Evolutionary conservation across 2,797 vertebrate species (phyloP).

Genomic region (Harpagifer antarcticus): DNA sequence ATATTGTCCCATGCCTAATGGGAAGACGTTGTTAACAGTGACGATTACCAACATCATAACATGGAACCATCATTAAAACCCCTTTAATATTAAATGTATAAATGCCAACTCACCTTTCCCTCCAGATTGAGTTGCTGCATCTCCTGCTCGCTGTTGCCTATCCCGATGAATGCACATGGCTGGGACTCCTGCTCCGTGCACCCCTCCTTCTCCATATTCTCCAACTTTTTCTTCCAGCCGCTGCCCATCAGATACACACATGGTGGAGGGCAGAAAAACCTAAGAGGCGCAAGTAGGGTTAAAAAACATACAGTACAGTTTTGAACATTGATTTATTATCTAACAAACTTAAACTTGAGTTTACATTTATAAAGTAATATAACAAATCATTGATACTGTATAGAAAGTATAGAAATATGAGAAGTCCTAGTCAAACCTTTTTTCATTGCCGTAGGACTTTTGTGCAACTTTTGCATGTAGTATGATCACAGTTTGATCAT

Average conservation of each 20-base stretch:
- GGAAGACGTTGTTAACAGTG: not conserved
- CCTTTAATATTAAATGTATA: not conserved
- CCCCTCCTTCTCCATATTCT: constrained; percentile 96
- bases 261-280: constrained; percentile 98
- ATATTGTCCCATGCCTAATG: not conserved
- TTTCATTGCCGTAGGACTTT: constrained; percentile 98
- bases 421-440: constrained; percentile 86
- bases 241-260: constrained; percentile 99
- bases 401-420: not conserved
- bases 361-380: no score
- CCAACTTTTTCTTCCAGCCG: constrained; percentile 99
- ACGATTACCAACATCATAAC: not conserved
- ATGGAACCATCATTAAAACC: not conserved
- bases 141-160: constrained; percentile 99
- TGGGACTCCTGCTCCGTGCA: constrained; percentile 97
- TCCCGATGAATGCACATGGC: constrained; percentile 97
- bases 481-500: constrained; percentile 97
- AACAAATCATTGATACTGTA: no score
- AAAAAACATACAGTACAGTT: not conserved
- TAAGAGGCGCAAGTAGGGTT: constrained; percentile 51
- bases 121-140: constrained; percentile 99
- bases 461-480: constrained; percentile 98
- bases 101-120: constrained; percentile 90
- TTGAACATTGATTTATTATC: not conserved
- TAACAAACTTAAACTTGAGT: not conserved